These are phyloP conservation scores for Pristionchus mayeri DNA, from an alignment of 2,888 invertebrate genomes.

Conservation along the genomic window DNA sequence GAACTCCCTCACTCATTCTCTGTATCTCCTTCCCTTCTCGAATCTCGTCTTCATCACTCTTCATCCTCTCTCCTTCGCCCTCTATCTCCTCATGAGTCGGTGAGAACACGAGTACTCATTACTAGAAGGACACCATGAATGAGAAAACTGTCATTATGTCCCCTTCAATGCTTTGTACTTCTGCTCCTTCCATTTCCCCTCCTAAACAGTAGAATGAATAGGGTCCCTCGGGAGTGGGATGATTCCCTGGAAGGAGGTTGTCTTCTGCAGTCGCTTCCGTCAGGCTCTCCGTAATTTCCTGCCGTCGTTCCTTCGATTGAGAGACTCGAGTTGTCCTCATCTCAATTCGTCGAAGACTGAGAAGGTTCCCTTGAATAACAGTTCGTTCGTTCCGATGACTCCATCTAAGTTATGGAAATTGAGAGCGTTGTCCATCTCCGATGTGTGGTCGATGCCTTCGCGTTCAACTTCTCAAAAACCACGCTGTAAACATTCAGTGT, in stretches of 20 bases:
- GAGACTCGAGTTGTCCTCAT: neutral
- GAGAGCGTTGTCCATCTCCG: neutral
- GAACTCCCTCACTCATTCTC: slow-evolving; percentile 30
- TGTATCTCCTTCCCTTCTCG: slow-evolving; percentile 48
- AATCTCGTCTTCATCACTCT: slow-evolving; percentile 61
- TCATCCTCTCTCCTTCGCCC: slow-evolving; percentile 66
- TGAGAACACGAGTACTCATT: neutral
- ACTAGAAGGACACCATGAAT: neutral
- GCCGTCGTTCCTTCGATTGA: neutral
- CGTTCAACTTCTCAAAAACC: neutral
- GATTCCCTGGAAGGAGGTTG: too few relatives aligned
- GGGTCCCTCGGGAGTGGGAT: neutral
- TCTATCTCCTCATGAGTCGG: slow-evolving; percentile 66
- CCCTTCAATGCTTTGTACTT: neutral
- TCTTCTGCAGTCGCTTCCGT: slow-evolving; percentile 22
- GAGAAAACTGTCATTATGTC: slow-evolving; percentile 1
- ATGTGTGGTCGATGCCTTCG: neutral
- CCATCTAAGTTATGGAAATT: neutral
- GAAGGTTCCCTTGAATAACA: neutral
- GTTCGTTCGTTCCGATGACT: neutral
- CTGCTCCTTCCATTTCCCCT: too few relatives aligned
- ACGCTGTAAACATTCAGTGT: neutral
- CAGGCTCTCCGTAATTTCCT: slow-evolving; percentile 1
- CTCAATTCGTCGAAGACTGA: neutral
- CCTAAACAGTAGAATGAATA: neutral